phyloP scores from a whole-genome alignment of 92 coral and sea anemone species.

The Siderastrea radians region DNA sequence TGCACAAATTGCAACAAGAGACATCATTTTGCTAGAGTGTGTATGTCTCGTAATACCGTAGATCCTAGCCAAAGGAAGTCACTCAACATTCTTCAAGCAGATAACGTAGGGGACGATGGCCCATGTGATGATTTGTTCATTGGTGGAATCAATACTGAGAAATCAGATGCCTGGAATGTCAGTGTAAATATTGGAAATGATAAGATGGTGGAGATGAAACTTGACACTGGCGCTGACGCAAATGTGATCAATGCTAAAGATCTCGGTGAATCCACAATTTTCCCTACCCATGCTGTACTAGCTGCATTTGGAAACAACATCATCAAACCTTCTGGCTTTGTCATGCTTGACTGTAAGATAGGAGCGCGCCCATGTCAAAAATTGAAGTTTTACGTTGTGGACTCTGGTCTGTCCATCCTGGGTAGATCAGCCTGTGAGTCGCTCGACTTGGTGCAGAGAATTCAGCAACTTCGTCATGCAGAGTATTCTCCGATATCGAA shows the following conservation, averaged over 20 bases:
- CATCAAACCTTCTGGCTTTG: conserved; percentile 4
- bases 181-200: conserved; percentile 1
- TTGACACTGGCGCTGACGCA: conserved; percentile 36
- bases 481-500: conserved; percentile 2
- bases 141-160: not conserved
- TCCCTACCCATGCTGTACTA: conserved; percentile 12
- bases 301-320: conserved; percentile 14
- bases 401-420: conserved; percentile 14
- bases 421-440: not conserved
- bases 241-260: conserved; percentile 32
- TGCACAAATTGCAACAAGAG: conserved; percentile 33
- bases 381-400: conserved; percentile 12
- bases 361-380: not conserved
- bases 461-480: conserved; percentile 13
- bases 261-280: not conserved
- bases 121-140: not conserved
- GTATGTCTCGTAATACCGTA: conserved; percentile 10
- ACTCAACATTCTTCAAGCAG: conserved; percentile 4
- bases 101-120: not conserved
- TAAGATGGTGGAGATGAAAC: conserved; percentile 13
- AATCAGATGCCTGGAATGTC: conserved; percentile 2
- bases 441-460: not conserved
- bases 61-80: not conserved
- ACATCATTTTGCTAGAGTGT: conserved; percentile 50
- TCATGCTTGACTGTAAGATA: not conserved